phyloP scores from a whole-genome alignment of 2,888 invertebrate genomes.

The Melanargia galathea region DNA sequence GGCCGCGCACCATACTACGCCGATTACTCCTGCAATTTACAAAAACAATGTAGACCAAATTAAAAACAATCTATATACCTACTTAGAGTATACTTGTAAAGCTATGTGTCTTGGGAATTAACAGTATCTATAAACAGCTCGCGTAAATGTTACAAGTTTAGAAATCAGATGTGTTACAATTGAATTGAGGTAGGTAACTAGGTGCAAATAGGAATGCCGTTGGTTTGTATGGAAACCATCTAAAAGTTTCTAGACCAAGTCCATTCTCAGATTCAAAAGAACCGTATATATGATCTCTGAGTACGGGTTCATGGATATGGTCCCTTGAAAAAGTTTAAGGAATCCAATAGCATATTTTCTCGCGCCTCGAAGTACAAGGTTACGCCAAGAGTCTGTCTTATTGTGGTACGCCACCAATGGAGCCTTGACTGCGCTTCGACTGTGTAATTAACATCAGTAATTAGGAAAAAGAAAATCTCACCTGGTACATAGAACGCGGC shows the following conservation, averaged over 20 bases:
- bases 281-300: too few relatives aligned
- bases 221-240: too few relatives aligned
- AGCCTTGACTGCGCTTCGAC: too few relatives aligned
- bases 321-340: too few relatives aligned
- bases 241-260: too few relatives aligned
- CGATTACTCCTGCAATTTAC: slow-evolving; percentile 68
- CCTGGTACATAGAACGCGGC: slow-evolving; percentile 86
- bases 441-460: too few relatives aligned
- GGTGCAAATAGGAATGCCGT: too few relatives aligned
- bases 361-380: too few relatives aligned
- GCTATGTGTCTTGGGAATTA: neutral
- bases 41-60: neutral
- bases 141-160: slow-evolving; percentile 25
- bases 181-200: slow-evolving; percentile 32
- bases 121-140: slow-evolving; percentile 14
- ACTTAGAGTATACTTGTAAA: neutral
- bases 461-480: slow-evolving; percentile 41
- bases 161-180: slow-evolving; percentile 31
- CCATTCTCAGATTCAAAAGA: slow-evolving; percentile 9
- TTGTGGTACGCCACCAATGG: too few relatives aligned
- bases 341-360: too few relatives aligned
- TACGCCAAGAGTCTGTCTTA: too few relatives aligned
- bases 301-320: too few relatives aligned
- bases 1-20: slow-evolving; percentile 76
- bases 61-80: neutral